These are phyloP conservation scores for Rotaria macrura DNA, from an alignment of 2,888 invertebrate genomes.

Conservation along the genomic window DNA sequence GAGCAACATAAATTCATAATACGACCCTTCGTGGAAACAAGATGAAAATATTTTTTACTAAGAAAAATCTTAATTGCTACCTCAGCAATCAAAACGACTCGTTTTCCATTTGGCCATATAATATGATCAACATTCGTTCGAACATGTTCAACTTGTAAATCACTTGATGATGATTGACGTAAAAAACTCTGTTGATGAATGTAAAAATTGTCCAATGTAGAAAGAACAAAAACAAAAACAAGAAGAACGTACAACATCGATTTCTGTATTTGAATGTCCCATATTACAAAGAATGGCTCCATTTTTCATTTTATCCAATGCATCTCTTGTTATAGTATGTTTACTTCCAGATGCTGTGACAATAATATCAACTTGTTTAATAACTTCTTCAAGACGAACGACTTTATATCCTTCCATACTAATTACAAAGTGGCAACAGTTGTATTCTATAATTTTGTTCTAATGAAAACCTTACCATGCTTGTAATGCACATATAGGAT, in stretches of 20 bases:
- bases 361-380: conserved; percentile 78
- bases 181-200: not conserved
- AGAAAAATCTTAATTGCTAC: conserved; percentile 48
- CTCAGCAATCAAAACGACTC: conserved; percentile 80
- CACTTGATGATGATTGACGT: conserved; percentile 51
- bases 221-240: not conserved
- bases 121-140: conserved; percentile 95
- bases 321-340: conserved; percentile 82
- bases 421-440: not conserved
- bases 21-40: too few relatives aligned
- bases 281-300: conserved; percentile 90
- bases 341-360: conserved; percentile 93
- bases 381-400: conserved; percentile 82
- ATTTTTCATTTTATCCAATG: conserved; percentile 91
- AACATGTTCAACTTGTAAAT: conserved; percentile 90
- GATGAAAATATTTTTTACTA: too few relatives aligned
- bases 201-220: not conserved
- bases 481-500: conserved; percentile 91
- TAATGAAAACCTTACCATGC: conserved; percentile 59
- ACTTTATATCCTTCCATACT: conserved; percentile 94
- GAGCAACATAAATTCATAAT: conserved; percentile 88
- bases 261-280: conserved; percentile 92
- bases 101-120: conserved; percentile 91
- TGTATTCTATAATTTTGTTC: not conserved
- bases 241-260: conserved; percentile 63